These are phyloP conservation scores for Aurelia aurita complex sp. Pacific DNA, from an alignment of 30 jellyfish, hydroid and myxozoan species.

Conservation along the genomic window DNA sequence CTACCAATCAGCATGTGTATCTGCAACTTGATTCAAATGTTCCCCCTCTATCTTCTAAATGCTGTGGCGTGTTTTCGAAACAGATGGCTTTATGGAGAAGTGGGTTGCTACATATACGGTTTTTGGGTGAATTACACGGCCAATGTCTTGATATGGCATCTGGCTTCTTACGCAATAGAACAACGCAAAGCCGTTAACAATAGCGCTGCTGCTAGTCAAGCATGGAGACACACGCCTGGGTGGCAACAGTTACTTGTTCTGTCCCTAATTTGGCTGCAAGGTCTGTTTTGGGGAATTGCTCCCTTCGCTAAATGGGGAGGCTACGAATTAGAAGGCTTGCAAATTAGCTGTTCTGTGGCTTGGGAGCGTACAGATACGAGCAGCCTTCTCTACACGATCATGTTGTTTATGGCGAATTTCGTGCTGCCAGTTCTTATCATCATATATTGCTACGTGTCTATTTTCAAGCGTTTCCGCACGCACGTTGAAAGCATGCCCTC, in stretches of 20 bases:
- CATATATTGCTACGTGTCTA: constrained; percentile 18
- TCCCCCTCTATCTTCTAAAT: too few relatives aligned
- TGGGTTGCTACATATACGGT: constrained; percentile 23
- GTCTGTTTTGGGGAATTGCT: constrained; percentile 51
- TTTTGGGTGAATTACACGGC: constrained; percentile 58
- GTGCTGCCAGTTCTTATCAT: constrained; percentile 32
- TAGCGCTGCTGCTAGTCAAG: background rate
- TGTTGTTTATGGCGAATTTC: constrained; percentile 22
- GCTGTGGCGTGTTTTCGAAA: too few relatives aligned
- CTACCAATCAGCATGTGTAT: too few relatives aligned
- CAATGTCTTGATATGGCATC: constrained; percentile 39
- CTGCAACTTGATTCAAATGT: too few relatives aligned
- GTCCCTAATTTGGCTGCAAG: constrained; percentile 34
- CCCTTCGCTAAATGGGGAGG: constrained; percentile 67
- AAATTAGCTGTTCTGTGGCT: constrained; percentile 61
- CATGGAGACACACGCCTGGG: background rate
- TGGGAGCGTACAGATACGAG: constrained; percentile 40
- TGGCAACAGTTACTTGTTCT: constrained; percentile 21
- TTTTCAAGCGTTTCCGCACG: constrained; percentile 20
- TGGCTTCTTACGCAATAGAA: constrained; percentile 26
- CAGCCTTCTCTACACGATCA: constrained; percentile 23
- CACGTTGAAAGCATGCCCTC: constrained; percentile 25
- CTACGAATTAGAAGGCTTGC: constrained; percentile 56
- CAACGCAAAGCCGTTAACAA: constrained; percentile 24
- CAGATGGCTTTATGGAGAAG: too few relatives aligned